A percentile compares a stretch with the other conserved stretches of the same genome.
Conservation (phyloP, 1,140 invertebrate genomes). For the Teleopsis dalmanni region DNA sequence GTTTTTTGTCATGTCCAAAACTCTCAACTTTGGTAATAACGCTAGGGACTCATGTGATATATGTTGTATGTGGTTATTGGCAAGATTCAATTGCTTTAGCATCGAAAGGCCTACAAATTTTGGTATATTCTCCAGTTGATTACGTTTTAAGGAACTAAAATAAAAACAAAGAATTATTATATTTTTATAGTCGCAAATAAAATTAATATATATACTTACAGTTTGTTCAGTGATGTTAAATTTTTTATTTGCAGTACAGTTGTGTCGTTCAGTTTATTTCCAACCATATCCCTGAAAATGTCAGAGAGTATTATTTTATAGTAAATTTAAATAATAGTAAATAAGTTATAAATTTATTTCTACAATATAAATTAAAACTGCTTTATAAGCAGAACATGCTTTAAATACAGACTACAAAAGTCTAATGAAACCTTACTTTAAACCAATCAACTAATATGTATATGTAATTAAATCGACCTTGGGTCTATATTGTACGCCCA, state of each 20-base stretch:
- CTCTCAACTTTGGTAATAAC: constrained; percentile 52
- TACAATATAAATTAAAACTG: too few species aligned
- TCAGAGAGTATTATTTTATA: constrained; percentile 27
- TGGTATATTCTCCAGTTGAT: constrained; percentile 35
- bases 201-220: constrained; percentile 28
- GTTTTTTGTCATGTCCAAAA: constrained; percentile 58
- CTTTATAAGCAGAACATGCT: too few species aligned
- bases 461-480: too few species aligned
- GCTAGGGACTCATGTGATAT: constrained; percentile 55
- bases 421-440: too few species aligned
- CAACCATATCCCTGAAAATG: constrained; percentile 45
- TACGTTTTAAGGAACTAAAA: constrained; percentile 32
- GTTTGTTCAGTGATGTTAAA: constrained; percentile 42
- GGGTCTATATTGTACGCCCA: too few species aligned
- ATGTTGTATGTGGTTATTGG: constrained; percentile 57
- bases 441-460: too few species aligned
- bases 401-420: too few species aligned
- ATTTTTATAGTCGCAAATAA: neutral
- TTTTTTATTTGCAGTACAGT: constrained; percentile 45
- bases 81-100: constrained; percentile 48
- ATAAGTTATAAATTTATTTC: too few species aligned
- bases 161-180: neutral
- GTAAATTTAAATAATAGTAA: constrained; percentile 35
- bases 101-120: constrained; percentile 23
- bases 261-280: constrained; percentile 51